Evolutionary conservation across 2,113 vertebrate genomes (phyloP).

Genomic region (Brachirus orientalis): DNA sequence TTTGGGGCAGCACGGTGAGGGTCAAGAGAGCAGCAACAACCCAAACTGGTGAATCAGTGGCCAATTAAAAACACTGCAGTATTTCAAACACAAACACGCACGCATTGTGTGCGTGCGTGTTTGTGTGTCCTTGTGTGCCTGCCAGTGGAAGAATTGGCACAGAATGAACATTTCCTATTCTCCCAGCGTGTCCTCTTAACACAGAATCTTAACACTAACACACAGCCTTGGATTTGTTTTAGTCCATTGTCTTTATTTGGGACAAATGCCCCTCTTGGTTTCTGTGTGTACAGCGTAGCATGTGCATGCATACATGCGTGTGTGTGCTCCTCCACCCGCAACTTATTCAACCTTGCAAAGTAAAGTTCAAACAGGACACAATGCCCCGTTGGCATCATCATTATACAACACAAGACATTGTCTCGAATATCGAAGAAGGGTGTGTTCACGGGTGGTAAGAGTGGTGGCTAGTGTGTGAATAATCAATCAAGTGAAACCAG

Average conservation of each 20-base stretch:
- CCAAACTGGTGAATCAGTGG: conserved; percentile 68
- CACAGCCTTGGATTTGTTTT: conserved; percentile 37
- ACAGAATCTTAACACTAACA: conserved; percentile 30
- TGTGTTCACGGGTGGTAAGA: conserved; percentile 1
- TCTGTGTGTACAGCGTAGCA: background rate
- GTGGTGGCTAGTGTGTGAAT: conserved; percentile 15
- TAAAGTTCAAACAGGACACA: conserved; percentile 20
- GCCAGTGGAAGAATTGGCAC: conserved; percentile 66
- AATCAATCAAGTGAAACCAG: conserved; percentile 1
- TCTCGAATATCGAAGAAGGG: conserved; percentile 11
- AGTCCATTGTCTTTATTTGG: conserved; percentile 53
- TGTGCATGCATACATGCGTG: background rate
- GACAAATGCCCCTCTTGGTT: conserved; percentile 31
- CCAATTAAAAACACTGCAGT: conserved; percentile 69
- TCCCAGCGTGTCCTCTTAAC: conserved; percentile 57
- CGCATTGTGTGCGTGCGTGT: conserved; percentile 27
- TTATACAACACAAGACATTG: conserved; percentile 8
- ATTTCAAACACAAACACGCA: too few species aligned
- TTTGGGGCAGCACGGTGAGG: conserved; percentile 55
- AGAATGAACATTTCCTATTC: conserved; percentile 61
- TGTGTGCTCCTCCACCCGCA: background rate
- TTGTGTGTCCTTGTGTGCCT: conserved; percentile 57
- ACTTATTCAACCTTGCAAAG: conserved; percentile 37
- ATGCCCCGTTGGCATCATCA: conserved; percentile 9
- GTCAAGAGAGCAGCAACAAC: conserved; percentile 69